phyloP scores from a whole-genome alignment of 53 echinoderm and acorn worm species.

The Echinometra lucunter region DNA sequence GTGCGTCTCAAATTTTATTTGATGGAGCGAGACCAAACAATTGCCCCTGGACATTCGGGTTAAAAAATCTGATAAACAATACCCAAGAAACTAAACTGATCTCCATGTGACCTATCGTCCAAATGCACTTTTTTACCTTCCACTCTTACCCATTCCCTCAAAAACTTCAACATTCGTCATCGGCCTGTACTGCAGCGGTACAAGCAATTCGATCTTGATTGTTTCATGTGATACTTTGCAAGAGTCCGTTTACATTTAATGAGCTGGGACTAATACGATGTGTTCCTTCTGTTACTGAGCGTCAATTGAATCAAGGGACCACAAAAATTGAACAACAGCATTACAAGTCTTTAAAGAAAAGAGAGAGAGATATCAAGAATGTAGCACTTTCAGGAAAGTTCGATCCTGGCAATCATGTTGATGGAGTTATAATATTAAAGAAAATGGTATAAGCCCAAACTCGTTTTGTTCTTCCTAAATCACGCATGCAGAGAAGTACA shows the following conservation, averaged over 20 bases:
- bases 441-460: background rate
- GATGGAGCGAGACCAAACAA: slow-evolving; percentile 71
- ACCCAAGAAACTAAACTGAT: slow-evolving; percentile 53
- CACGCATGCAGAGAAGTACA: too few species aligned
- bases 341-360: slow-evolving; percentile 10
- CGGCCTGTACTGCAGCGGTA: slow-evolving; percentile 6
- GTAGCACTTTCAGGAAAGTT: background rate
- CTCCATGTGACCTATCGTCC: slow-evolving; percentile 36
- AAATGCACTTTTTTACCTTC: slow-evolving; percentile 54
- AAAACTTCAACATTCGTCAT: slow-evolving; percentile 36
- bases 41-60: slow-evolving; percentile 66
- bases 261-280: slow-evolving; percentile 38
- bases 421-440: background rate
- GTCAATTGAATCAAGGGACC: background rate
- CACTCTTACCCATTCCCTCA: background rate
- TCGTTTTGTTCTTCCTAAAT: background rate
- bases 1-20: slow-evolving; percentile 66
- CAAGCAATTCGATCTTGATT: slow-evolving; percentile 34
- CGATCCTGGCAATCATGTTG: background rate
- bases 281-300: slow-evolving; percentile 10
- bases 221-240: slow-evolving; percentile 12
- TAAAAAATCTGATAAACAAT: slow-evolving; percentile 70
- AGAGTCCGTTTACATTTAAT: slow-evolving; percentile 51
- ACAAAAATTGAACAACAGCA: background rate
- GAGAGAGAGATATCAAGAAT: background rate